phyloP scores from a whole-genome alignment of 2,888 invertebrate species.

The Acheta domesticus region DNA sequence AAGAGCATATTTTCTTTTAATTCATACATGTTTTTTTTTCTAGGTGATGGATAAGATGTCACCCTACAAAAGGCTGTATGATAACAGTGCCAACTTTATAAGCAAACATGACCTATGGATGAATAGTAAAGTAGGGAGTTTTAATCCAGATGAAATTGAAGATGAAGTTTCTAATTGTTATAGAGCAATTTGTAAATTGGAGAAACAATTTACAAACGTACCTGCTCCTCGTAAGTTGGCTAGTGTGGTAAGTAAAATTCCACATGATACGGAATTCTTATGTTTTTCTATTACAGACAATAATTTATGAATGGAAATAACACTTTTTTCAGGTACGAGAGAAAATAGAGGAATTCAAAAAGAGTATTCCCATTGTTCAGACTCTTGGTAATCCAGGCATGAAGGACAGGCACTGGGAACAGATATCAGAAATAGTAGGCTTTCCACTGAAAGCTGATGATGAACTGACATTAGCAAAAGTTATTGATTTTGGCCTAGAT shows the following conservation, averaged over 20 bases:
- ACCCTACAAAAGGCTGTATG: constrained; percentile 84
- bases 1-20: not conserved
- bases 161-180: constrained; percentile 67
- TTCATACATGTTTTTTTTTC: constrained; percentile 30
- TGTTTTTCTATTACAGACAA: not conserved
- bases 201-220: constrained; percentile 76
- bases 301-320: not conserved
- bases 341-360: constrained; percentile 81
- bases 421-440: constrained; percentile 90
- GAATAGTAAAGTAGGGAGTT: constrained; percentile 73
- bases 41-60: constrained; percentile 67
- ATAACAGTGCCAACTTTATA: constrained; percentile 82
- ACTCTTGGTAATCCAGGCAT: constrained; percentile 94
- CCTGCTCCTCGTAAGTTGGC: constrained; percentile 74
- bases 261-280: not conserved
- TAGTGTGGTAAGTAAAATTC: constrained; percentile 49
- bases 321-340: constrained; percentile 52
- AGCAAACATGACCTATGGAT: constrained; percentile 83
- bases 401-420: constrained; percentile 89
- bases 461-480: constrained; percentile 75
- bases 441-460: constrained; percentile 82
- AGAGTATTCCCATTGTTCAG: constrained; percentile 85
- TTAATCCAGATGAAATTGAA: constrained; percentile 87
- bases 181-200: constrained; percentile 80
- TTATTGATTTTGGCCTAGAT: constrained; percentile 84